Evolutionary conservation across 2,888 invertebrate genomes (phyloP).

Genomic region (Platypus cylindrus): DNA sequence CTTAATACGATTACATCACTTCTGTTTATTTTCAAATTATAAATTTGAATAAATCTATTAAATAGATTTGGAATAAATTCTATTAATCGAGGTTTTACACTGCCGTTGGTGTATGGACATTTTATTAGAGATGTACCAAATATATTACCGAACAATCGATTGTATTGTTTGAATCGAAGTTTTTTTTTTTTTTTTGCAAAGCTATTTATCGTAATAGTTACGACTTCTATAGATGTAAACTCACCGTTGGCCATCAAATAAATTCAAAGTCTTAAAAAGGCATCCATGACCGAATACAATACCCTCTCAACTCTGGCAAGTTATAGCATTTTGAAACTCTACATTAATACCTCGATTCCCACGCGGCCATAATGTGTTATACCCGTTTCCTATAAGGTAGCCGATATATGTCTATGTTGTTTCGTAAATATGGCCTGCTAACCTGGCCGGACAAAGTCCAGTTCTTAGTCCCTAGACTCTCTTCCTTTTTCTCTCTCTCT

Average conservation of each 20-base stretch:
- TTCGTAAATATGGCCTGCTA: slow-evolving; percentile 21
- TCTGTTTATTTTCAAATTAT: too few species aligned
- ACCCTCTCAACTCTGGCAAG: slow-evolving; percentile 12
- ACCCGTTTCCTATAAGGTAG: slow-evolving; percentile 21
- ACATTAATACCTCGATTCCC: slow-evolving; percentile 21
- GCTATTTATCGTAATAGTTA: slow-evolving; percentile 1
- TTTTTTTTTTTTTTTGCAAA: too few species aligned
- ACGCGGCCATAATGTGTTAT: slow-evolving; percentile 21
- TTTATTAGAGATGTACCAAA: too few species aligned
- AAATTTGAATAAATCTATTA: too few species aligned
- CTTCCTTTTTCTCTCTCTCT: too few species aligned
- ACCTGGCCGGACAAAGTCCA: slow-evolving; percentile 19
- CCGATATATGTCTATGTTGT: slow-evolving; percentile 19
- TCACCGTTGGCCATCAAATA: slow-evolving; percentile 3
- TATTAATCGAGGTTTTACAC: too few species aligned
- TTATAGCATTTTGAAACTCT: slow-evolving; percentile 14
- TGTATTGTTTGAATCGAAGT: too few species aligned
- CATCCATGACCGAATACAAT: slow-evolving; percentile 10
- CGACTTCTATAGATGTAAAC: slow-evolving; percentile 2
- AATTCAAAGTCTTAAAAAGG: too few species aligned
- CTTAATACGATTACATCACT: too few species aligned
- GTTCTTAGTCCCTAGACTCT: slow-evolving; percentile 16
- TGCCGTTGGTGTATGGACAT: too few species aligned
- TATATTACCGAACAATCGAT: too few species aligned
- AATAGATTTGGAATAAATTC: too few species aligned